Evolutionary conservation across 2,113 vertebrate genomes (phyloP).

Genomic region (Hemiscyllium ocellatum): DNA sequence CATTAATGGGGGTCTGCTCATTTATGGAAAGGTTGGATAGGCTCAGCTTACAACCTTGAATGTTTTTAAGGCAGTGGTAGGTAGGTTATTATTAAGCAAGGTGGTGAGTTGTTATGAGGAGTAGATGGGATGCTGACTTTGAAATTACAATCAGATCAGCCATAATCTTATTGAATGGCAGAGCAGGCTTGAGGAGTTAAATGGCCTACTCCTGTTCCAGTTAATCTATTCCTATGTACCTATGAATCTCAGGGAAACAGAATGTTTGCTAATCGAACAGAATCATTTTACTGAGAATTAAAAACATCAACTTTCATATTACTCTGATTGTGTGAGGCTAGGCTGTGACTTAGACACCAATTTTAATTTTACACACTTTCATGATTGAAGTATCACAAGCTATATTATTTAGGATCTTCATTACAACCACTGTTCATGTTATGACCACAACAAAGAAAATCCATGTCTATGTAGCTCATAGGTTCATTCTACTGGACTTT

Average conservation of each 20-base stretch:
- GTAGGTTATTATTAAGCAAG: too few relatives aligned
- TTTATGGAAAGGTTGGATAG: too few relatives aligned
- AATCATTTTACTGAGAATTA: not conserved
- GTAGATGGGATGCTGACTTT: too few relatives aligned
- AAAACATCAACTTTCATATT: not conserved
- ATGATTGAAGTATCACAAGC: not conserved
- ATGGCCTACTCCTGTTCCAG: too few relatives aligned
- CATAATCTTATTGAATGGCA: too few relatives aligned
- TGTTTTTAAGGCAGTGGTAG: too few relatives aligned
- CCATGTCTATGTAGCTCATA: not conserved
- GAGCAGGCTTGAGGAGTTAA: too few relatives aligned
- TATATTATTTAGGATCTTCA: not conserved
- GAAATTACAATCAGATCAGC: too few relatives aligned
- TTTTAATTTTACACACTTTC: not conserved
- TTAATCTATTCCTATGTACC: not conserved
- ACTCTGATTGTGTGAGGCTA: not conserved
- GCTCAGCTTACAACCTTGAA: too few relatives aligned
- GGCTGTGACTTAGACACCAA: not conserved
- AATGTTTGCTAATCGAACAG: not conserved
- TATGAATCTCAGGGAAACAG: not conserved
- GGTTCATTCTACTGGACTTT: not conserved
- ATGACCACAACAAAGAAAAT: constrained; percentile 2
- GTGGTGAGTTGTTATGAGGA: too few relatives aligned
- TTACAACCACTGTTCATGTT: not conserved
- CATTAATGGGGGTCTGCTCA: too few relatives aligned